Conservation (phyloP, 2,113 vertebrate species). For the Phyllopteryx taeniolatus region DNA sequence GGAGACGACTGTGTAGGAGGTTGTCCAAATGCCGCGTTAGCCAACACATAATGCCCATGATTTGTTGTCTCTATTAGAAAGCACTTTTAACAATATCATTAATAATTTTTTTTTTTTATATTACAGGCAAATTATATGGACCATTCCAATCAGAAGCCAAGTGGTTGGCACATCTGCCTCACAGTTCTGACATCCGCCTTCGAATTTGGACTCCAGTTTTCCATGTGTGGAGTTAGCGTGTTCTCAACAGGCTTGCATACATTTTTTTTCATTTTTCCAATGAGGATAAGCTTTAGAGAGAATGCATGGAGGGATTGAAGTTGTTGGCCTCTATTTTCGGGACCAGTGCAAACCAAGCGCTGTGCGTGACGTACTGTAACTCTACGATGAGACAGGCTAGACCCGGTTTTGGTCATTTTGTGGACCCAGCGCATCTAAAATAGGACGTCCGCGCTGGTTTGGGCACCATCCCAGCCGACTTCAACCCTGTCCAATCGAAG, state of each 20-base stretch:
- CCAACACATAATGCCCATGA: slow-evolving; percentile 25
- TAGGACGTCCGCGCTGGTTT: too few species aligned
- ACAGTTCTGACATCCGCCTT: neutral
- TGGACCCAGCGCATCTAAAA: too few species aligned
- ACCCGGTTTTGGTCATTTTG: too few species aligned
- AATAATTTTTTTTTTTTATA: neutral
- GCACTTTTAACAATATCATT: neutral
- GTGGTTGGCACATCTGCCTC: neutral
- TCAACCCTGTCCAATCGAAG: too few species aligned
- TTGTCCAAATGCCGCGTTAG: slow-evolving; percentile 23
- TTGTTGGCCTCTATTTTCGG: too few species aligned
- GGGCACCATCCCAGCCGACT: too few species aligned
- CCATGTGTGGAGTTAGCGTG: neutral
- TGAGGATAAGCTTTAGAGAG: neutral
- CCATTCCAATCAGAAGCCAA: neutral
- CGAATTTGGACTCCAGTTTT: neutral
- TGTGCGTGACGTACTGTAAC: too few species aligned
- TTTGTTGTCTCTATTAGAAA: slow-evolving; percentile 27
- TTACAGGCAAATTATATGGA: neutral
- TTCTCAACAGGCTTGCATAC: neutral
- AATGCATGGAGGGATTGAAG: neutral
- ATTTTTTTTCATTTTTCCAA: neutral
- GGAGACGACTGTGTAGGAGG: slow-evolving; percentile 23
- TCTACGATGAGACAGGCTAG: too few species aligned
- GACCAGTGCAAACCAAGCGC: too few species aligned